Conservation (phyloP, 2,888 invertebrate genomes). For the Stenurella melanura region DNA sequence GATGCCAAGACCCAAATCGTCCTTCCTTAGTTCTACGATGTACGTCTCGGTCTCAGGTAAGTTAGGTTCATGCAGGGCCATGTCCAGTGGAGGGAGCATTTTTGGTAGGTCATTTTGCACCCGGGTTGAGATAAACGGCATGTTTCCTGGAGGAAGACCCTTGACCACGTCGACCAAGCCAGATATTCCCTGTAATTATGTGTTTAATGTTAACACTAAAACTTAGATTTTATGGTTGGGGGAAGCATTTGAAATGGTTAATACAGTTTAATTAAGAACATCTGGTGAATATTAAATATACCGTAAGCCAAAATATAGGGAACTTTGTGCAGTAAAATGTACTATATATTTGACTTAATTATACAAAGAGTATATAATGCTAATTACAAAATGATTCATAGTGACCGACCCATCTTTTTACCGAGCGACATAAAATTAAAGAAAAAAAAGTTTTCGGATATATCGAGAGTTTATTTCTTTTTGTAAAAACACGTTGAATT, state of each 20-base stretch:
- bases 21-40: conserved; percentile 91
- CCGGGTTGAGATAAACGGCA: conserved; percentile 53
- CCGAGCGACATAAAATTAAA: no score
- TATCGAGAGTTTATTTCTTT: no score
- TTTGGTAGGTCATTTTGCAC: conserved; percentile 60
- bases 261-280: not conserved
- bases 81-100: conserved; percentile 74
- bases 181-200: conserved; percentile 75
- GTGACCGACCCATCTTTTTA: no score
- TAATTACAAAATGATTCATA: no score
- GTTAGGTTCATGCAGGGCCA: conserved; percentile 77
- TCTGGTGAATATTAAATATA: not conserved
- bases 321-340: not conserved
- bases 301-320: not conserved
- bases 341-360: no score
- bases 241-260: not conserved
- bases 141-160: conserved; percentile 73
- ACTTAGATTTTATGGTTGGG: conserved; percentile 8
- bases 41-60: conserved; percentile 93
- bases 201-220: conserved; percentile 19
- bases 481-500: no score
- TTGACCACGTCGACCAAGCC: conserved; percentile 82
- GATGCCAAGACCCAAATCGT: conserved; percentile 90
- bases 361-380: no score
- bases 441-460: no score